Evolutionary conservation across 2,113 vertebrate genomes (phyloP).

Genomic region (Myrmecophaga tridactyla): DNA sequence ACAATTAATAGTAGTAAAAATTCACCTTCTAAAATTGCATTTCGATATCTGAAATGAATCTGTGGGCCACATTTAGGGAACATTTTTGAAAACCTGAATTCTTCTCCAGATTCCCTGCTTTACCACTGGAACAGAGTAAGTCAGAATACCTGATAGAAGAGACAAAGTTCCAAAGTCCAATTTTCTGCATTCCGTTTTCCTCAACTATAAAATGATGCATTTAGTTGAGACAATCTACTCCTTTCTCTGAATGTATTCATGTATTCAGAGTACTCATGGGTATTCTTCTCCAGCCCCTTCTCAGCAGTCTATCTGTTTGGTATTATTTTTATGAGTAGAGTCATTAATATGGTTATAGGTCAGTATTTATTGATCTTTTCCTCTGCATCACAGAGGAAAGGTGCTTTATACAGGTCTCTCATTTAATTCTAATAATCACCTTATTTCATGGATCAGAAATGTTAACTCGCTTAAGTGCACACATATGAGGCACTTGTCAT

Average conservation of each 20-base stretch:
- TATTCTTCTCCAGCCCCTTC: not conserved
- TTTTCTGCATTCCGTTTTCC: not conserved
- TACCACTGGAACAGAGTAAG: not conserved
- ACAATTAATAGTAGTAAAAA: not conserved
- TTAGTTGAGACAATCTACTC: not conserved
- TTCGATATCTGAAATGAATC: not conserved
- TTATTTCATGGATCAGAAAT: not conserved
- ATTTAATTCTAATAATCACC: conserved; percentile 7
- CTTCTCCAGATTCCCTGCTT: not conserved
- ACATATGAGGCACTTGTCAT: not conserved
- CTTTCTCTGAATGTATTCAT: not conserved
- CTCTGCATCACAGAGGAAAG: not conserved
- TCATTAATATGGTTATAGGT: not conserved
- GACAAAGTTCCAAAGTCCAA: not conserved
- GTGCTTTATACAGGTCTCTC: not conserved
- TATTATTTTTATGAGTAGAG: conserved; percentile 6
- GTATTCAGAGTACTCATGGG: not conserved
- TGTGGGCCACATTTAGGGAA: not conserved
- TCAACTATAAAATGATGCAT: not conserved
- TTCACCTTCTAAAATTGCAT: not conserved
- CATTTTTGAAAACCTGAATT: not conserved
- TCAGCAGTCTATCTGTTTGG: not conserved
- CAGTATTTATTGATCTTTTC: conserved; percentile 22
- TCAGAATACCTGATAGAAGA: not conserved
- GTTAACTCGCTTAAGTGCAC: not conserved